Evolutionary conservation across 2,797 vertebrate genomes (phyloP), one percentile per base, ranked within the genome.

Genomic region (Falco biarmicus): DNA sequence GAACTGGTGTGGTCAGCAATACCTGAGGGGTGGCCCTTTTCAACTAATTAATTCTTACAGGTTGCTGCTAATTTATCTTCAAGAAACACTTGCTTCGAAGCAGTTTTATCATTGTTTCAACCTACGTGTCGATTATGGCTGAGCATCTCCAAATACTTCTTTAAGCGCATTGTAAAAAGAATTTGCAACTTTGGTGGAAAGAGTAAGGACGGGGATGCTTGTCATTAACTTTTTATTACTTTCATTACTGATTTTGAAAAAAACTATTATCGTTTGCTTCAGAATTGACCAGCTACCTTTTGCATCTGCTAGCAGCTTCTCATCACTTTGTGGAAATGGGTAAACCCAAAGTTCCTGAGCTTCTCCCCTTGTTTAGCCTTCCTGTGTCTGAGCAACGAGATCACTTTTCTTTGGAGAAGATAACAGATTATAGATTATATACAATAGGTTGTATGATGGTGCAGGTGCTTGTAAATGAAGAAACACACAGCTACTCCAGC

Each of bases 41-140:
- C 51, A n/a, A 10, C 47, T 17, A 11, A 22, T 51, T 28, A 24
- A 11, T 43, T 22, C 22, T 31, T 60, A 16, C 32, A 24, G 37
- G 28, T 31, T n/a, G 13, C 32, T 51, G 63, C 29, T 51, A 9
- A 19, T 60, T 29, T 28, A 32, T 11, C 13, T 14, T 39, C 1
- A 5, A 34, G 16, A 45, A 61, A 39, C 14, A 12, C 21, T 41
- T 41, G 6, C 41, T 61, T 43, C 7, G 25, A 50, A 61, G 15
- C 8, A 21, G 1, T 41, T 47, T 50, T 34, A 13, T 18, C 50
- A 6, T 1, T 32, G 21, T 31, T 59, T 24, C 34, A 12, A 12
- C 14, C 11, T 24, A 0, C 51, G 76, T 37, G 15, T 59, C 39
- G 31, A 0, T 34, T n/a, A 4, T 15, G 22, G 26, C 43, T 16